These are phyloP conservation scores for Leptinotarsa undecemlineata DNA, from an alignment of 1,140 invertebrate species.

Conservation along the genomic window DNA sequence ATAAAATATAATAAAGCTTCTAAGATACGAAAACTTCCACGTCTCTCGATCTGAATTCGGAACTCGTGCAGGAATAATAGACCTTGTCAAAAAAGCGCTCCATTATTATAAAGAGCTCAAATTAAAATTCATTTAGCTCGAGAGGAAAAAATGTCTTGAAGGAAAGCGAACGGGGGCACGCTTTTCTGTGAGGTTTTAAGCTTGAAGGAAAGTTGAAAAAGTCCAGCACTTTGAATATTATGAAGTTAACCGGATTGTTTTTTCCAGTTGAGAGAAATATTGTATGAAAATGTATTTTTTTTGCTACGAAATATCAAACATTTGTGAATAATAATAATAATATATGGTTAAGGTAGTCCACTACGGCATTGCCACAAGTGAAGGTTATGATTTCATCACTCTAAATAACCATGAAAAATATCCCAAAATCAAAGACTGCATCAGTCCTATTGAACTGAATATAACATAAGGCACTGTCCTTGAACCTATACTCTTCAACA, in stretches of 20 bases:
- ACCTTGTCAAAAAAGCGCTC: not conserved
- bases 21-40: not conserved
- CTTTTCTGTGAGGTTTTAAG: slow-evolving; percentile 1
- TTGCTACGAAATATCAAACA: too few relatives aligned
- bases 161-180: not conserved
- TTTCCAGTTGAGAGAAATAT: not conserved
- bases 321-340: too few relatives aligned
- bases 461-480: not conserved
- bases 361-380: too few relatives aligned
- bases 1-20: not conserved
- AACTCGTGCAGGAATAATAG: not conserved
- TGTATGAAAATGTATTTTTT: too few relatives aligned
- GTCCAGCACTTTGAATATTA: not conserved
- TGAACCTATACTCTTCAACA: not conserved
- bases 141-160: slow-evolving; percentile 9
- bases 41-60: not conserved
- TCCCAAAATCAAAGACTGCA: not conserved
- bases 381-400: too few relatives aligned
- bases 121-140: slow-evolving; percentile 1
- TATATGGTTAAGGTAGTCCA: too few relatives aligned
- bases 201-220: not conserved
- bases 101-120: slow-evolving; percentile 1
- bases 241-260: not conserved
- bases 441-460: not conserved
- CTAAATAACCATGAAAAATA: not conserved